These are phyloP conservation scores for Hedychridium roseum DNA, from an alignment of 2,888 invertebrate species.

Conservation along the genomic window DNA sequence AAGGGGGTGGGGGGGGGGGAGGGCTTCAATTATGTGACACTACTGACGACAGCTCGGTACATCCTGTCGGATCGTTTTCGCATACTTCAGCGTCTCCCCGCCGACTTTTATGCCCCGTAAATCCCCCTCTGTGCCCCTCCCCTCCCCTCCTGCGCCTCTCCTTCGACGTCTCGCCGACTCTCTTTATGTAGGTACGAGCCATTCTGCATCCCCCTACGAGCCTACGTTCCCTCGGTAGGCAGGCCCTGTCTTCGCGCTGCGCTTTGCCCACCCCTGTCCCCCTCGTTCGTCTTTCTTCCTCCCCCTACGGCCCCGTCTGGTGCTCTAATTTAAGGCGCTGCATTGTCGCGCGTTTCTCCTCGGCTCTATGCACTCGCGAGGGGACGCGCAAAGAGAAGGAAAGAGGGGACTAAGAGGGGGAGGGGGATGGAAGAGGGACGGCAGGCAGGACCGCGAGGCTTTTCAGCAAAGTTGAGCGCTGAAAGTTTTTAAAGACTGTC, in stretches of 20 bases:
- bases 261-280: constrained; percentile 10
- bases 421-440: constrained; percentile 3
- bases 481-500: constrained; percentile 56
- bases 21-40: no score
- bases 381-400: constrained; percentile 1
- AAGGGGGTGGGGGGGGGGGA: no score
- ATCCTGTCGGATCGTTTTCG: no score
- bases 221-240: no score
- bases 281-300: constrained; percentile 4
- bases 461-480: constrained; percentile 48
- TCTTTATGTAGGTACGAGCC: no score
- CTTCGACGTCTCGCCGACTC: constrained; percentile 12
- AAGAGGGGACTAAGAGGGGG: background rate
- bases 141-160: constrained; percentile 1
- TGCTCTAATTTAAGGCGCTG: constrained; percentile 46
- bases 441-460: constrained; percentile 27
- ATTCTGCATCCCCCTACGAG: no score
- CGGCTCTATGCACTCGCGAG: constrained; percentile 12
- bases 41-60: no score
- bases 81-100: no score
- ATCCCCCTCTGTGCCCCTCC: constrained; percentile 2
- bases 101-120: constrained; percentile 1
- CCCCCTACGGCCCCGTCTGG: constrained; percentile 8
- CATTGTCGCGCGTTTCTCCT: constrained; percentile 40
- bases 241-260: no score